Evolutionary conservation across 2,888 invertebrate species (phyloP).

Genomic region (Minunthozetes semirufus): DNA sequence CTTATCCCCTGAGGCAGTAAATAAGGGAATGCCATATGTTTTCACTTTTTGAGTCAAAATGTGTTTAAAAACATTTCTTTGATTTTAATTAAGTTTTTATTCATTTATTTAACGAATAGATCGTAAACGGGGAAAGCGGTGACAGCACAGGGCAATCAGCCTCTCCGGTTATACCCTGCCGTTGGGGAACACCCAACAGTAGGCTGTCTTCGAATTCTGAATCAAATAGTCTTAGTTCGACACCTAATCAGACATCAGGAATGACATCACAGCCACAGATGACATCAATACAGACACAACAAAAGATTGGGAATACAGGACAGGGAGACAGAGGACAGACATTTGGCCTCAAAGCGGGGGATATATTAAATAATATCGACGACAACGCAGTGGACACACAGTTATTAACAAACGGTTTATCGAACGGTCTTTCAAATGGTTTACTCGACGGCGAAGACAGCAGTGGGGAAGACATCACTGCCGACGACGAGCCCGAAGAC

Average conservation of each 20-base stretch:
- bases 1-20: no score
- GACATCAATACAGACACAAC: not conserved
- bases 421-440: not conserved
- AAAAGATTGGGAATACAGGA: not conserved
- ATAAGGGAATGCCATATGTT: no score
- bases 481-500: conserved; percentile 30
- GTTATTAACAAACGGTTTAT: not conserved
- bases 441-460: not conserved
- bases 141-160: not conserved
- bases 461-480: not conserved
- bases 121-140: not conserved
- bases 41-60: no score
- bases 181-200: conserved; percentile 1
- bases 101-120: not conserved
- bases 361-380: not conserved
- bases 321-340: not conserved
- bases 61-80: not conserved
- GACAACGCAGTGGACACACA: not conserved
- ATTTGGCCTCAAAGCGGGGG: not conserved
- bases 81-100: not conserved
- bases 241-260: conserved; percentile 27
- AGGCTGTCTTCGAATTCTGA: conserved; percentile 14
- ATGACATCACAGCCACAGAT: not conserved
- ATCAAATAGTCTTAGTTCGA: conserved; percentile 31
- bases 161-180: not conserved